These are phyloP conservation scores for Axis porcinus DNA, from an alignment of 2,113 vertebrate genomes.

Conservation along the genomic window DNA sequence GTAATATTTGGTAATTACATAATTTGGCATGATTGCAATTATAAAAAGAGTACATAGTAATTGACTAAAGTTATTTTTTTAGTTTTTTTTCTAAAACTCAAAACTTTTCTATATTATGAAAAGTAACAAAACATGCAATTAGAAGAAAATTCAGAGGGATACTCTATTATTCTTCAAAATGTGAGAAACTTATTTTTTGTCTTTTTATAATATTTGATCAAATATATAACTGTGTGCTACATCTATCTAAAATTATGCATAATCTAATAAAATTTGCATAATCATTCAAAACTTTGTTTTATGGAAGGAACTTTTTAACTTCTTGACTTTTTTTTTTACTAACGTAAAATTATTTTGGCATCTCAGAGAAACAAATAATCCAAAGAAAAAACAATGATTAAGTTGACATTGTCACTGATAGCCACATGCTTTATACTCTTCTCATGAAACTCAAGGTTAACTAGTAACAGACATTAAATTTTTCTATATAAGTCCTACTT, in stretches of 20 bases:
- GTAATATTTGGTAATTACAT: slow-evolving; percentile 61
- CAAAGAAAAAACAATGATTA: not conserved
- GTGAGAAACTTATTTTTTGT: not conserved
- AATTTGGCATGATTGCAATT: slow-evolving; percentile 65
- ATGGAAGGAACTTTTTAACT: not conserved
- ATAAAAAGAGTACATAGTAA: slow-evolving; percentile 49
- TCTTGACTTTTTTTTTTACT: not conserved
- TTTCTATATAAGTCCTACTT: not conserved
- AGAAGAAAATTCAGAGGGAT: not conserved
- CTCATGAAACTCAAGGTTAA: not conserved
- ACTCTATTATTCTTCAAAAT: not conserved
- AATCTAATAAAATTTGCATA: not conserved
- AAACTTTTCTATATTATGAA: slow-evolving; percentile 37
- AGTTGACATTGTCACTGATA: not conserved
- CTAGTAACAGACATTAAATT: not conserved
- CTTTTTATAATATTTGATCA: not conserved
- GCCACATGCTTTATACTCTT: not conserved
- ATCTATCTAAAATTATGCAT: not conserved
- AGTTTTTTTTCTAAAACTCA: slow-evolving; percentile 64
- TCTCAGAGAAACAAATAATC: not conserved
- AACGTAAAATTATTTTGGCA: not conserved
- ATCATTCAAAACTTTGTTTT: not conserved
- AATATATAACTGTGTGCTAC: not conserved
- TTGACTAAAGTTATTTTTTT: slow-evolving; percentile 52
- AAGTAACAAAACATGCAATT: slow-evolving; percentile 22